Evolutionary conservation across 1,140 invertebrate genomes (phyloP).

Genomic region (Trichomalopsis sarcophagae): DNA sequence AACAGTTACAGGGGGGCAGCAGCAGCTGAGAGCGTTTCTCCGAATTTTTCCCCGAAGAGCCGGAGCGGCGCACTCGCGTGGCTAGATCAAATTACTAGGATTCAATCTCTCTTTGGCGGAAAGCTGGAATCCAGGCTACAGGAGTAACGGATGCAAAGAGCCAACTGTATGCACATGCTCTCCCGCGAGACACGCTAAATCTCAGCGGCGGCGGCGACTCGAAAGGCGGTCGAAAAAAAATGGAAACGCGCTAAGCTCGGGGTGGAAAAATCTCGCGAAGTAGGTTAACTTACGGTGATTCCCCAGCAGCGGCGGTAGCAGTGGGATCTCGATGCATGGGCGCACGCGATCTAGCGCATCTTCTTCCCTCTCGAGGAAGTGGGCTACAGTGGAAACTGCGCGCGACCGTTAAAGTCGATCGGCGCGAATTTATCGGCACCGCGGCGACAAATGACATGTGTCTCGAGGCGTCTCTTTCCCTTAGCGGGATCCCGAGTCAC

Average conservation of each 20-base stretch:
- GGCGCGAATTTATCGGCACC: constrained; percentile 53
- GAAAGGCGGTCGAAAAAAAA: constrained; percentile 7
- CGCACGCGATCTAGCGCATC: constrained; percentile 3
- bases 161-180: not conserved
- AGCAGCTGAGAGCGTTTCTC: not conserved
- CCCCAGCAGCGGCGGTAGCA: not conserved
- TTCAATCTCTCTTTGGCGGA: not conserved
- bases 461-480: constrained; percentile 32
- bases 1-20: not conserved
- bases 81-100: not conserved
- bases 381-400: constrained; percentile 1
- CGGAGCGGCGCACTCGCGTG: not conserved
- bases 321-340: constrained; percentile 5
- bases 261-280: constrained; percentile 31
- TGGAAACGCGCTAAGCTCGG: not conserved
- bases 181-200: not conserved
- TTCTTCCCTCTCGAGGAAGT: not conserved
- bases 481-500: constrained; percentile 17
- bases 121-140: not conserved
- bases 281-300: constrained; percentile 46
- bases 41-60: not conserved
- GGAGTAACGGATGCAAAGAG: constrained; percentile 3
- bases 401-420: constrained; percentile 45
- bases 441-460: constrained; percentile 43
- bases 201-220: not conserved